Conservation (phyloP, 2,113 vertebrate genomes). For the Menidia beryllina region DNA sequence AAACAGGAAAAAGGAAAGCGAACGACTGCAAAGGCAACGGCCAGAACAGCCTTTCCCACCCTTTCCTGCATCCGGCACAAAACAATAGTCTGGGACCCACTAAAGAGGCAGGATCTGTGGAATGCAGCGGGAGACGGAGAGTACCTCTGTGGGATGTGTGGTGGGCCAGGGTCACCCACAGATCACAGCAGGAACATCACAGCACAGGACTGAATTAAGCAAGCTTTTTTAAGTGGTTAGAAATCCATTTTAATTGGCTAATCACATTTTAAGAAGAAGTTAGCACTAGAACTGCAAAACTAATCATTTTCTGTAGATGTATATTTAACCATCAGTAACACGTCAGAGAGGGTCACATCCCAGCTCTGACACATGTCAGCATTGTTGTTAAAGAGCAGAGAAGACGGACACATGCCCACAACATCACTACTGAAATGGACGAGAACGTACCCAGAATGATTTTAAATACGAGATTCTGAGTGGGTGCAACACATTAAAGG, state of each 20-base stretch:
- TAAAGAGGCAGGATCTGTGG: constrained; percentile 27
- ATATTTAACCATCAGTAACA: not conserved
- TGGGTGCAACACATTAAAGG: not conserved
- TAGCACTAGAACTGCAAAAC: not conserved
- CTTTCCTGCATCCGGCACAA: constrained; percentile 85
- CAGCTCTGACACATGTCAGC: not conserved
- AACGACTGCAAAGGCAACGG: constrained; percentile 57
- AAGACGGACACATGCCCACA: not conserved
- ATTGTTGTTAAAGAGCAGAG: not conserved
- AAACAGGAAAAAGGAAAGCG: constrained; percentile 80
- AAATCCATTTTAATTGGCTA: no score
- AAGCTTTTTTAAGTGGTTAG: no score
- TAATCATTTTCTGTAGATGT: no score
- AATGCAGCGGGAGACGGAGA: constrained; percentile 27
- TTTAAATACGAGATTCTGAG: not conserved
- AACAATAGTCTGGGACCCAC: constrained; percentile 71
- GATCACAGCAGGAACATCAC: not conserved
- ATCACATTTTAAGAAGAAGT: not conserved
- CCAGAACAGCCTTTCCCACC: constrained; percentile 73
- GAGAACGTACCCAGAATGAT: not conserved
- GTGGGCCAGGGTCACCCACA: not conserved
- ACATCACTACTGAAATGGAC: not conserved
- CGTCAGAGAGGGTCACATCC: not conserved
- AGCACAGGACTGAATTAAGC: not conserved
- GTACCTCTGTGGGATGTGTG: constrained; percentile 4